Base-by-base conservation (phyloP, 2,113 vertebrate genomes). In the Oxyruncus cristatus region DNA sequence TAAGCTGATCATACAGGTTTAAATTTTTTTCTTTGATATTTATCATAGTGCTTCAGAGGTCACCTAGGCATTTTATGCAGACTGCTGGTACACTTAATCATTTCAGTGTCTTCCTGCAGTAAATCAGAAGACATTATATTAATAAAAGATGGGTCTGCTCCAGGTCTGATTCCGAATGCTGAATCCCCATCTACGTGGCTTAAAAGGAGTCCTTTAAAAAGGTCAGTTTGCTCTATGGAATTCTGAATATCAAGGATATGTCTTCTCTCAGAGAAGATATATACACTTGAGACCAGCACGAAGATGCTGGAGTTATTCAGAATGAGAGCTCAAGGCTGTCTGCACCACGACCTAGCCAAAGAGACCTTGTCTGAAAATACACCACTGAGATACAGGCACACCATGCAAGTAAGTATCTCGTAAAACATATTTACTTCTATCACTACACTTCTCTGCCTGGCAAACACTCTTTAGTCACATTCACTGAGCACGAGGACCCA, bases 71-170 rank as follows among this genome's bases (percentile, higher is more conserved):
- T 89, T 97, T 96, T 92, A 95, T 85, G 86, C 73, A 96, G 95
- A 91, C 83, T 92, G 62, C 91, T 82, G 91, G 49, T 91, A 91
- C 66, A 93, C 77, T 94, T 96, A 89, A 91, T 96, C 91, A 95
- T 91, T 96, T 93, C 88, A 89, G 53, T 79, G 80, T 74, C 92
- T 96, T 96, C 92, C 95, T 93, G 88, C 80, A 96, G 73, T 93
- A 97, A 93, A 97, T 96, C 73, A 96, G 76, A 85, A 96, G 80
- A 82, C 65, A 91, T 91, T 92, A 85, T 53, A 96, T 87, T 94
- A 96, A 96, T 93, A 96, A 96, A 97, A 91, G 86, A 96, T 93
- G 73, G 88, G 77, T 70, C 73, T 95, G 81, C 89, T 95, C 92
- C 77, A 93, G 49, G n/a, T 81, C 95, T 91, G 84, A 96, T 92